Evolutionary conservation across 2,113 vertebrate genomes (phyloP).

Genomic region (Carollia perspicillata): DNA sequence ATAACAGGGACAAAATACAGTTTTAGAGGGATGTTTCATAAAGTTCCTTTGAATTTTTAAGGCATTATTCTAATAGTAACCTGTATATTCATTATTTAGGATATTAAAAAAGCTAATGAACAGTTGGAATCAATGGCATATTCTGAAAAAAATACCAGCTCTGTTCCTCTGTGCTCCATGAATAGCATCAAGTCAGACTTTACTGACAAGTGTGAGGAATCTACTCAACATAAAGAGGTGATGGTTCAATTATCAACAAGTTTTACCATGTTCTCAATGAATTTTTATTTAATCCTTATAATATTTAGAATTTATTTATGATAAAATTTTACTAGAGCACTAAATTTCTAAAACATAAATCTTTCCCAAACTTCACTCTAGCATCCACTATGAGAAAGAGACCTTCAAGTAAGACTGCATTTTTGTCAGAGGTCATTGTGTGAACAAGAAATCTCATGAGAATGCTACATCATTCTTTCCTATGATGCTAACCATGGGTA

Average conservation of each 20-base stretch:
- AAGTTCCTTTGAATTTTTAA: constrained; percentile 2
- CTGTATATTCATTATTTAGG: constrained; percentile 47
- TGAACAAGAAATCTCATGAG: neutral
- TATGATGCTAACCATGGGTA: neutral
- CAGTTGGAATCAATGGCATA: neutral
- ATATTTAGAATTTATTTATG: neutral
- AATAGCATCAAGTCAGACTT: neutral
- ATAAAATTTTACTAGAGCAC: neutral
- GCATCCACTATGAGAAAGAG: neutral
- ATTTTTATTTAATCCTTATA: neutral
- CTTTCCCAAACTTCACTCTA: neutral
- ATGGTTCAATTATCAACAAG: neutral
- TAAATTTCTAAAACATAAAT: neutral
- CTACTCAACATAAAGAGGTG: constrained; percentile 47
- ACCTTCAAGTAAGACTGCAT: neutral
- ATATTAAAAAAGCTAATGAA: constrained; percentile 60
- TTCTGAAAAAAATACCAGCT: constrained; percentile 17
- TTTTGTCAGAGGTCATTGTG: neutral
- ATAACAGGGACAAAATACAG: neutral
- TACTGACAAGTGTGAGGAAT: constrained; percentile 4
- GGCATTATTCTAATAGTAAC: neutral
- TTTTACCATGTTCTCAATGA: neutral
- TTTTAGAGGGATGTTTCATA: neutral
- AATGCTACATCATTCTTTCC: neutral
- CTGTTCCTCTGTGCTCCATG: neutral